Base-by-base conservation (phyloP, 2,797 vertebrate genomes). In the Geotrypetes seraphini region DNA sequence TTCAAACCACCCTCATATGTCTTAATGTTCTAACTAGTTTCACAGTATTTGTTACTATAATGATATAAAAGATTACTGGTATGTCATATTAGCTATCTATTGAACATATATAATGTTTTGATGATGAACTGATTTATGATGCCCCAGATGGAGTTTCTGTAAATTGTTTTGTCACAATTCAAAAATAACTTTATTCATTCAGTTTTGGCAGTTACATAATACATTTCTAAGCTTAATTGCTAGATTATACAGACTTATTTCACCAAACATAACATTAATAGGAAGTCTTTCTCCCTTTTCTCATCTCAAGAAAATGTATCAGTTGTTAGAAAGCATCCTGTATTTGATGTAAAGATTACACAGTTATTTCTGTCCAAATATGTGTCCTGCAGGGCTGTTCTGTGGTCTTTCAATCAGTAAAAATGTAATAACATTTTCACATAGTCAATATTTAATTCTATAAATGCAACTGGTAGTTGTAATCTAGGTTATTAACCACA, bases 361-460 rank as follows among this genome's bases (percentile, higher is more conserved):
- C 78, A 71, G 78, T 65, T 65, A 70, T 67, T 72, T 72, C 63
- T 74, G 65, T 73, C 58, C 53, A 38, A 55, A 54, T 54, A 55
- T 63, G 68, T 75, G 74, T 77, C 71, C 67, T 73, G 66, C 56
- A 74, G 70, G 69, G 60, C 39, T 73, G 50, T 63, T 76, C 60
- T 67, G 51, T 0, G 15, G 63, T 68, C 73, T 73, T 76, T 63
- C 28, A 38, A 81, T 79, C 75, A 79, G 74, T 74, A 75, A 78
- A 77, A 83, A 81, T 79, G 73, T 74, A 82, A 80, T 81, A 84
- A 78, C 66, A 75, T 74, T 82, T 82, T 77, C 73, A 79, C 75
- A 84, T 73, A 79, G 84, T 87, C 87, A 85, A 90, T 89, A 88
- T 91, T 88, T 89, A 90, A 92, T 90, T 85, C 74, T 73, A 71